Percentiles rank a stretch among this genome's conserved stretches.
These are phyloP conservation scores for Dicranocentrus wangi DNA, from an alignment of 2,888 invertebrate species.

Conservation along the genomic window DNA sequence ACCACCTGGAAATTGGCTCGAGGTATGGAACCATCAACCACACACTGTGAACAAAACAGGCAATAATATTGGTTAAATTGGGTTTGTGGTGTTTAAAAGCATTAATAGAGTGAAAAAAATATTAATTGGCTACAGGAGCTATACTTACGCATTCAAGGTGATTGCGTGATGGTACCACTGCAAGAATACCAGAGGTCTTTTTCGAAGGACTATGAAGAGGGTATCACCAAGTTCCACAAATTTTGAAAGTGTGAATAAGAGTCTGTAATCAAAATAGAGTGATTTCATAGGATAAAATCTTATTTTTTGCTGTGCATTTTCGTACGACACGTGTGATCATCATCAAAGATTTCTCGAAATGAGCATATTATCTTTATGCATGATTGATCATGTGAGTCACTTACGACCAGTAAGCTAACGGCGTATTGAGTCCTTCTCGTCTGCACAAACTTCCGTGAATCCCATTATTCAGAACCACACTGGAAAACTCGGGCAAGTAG, in stretches of 20 bases:
- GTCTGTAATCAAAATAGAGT: conserved; percentile 22
- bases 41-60: conserved; percentile 78
- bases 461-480: conserved; percentile 26
- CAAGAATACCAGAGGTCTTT: conserved; percentile 93
- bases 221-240: conserved; percentile 63
- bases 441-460: conserved; percentile 45
- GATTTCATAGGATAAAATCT: no score
- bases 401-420: conserved; percentile 56
- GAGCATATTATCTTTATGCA: no score
- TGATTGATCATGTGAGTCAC: no score
- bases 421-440: conserved; percentile 48
- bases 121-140: no score
- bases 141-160: conserved; percentile 45
- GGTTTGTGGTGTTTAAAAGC: no score
- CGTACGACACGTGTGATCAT: no score
- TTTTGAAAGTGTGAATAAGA: conserved; percentile 54
- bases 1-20: conserved; percentile 92
- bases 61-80: no score
- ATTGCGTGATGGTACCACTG: conserved; percentile 78
- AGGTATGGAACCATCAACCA: conserved; percentile 96
- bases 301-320: no score
- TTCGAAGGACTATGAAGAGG: conserved; percentile 89
- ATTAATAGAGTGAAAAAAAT: no score
- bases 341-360: no score
- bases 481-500: conserved; percentile 60